Conservation (phyloP, 2,113 vertebrate genomes). For the Trogon melanurus region DNA sequence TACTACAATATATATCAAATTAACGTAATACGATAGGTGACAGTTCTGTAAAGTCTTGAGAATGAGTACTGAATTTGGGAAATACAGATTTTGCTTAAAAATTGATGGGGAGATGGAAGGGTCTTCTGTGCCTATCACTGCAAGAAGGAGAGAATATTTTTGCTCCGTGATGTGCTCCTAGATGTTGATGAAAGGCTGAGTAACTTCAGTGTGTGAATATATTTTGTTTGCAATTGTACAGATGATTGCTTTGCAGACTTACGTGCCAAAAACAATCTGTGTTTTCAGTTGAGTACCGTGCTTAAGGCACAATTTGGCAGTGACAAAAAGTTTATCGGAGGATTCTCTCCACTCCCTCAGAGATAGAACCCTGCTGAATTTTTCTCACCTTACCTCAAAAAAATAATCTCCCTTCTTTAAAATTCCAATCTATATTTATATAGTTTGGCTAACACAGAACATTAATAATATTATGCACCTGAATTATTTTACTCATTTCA, state of each 20-base stretch:
- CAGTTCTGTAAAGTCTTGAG: neutral
- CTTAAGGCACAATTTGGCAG: constrained; percentile 2
- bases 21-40: neutral
- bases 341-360: neutral
- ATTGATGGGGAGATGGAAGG: neutral
- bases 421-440: neutral
- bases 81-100: neutral
- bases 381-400: neutral
- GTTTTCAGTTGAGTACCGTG: neutral
- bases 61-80: neutral
- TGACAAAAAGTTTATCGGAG: neutral
- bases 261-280: neutral
- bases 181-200: neutral
- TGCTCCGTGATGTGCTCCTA: neutral
- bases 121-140: neutral
- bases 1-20: neutral
- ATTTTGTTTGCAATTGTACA: neutral
- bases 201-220: neutral
- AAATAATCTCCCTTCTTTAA: neutral
- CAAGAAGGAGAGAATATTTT: neutral
- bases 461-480: neutral
- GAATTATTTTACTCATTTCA: constrained; percentile 46
- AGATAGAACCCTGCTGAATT: neutral
- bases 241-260: constrained; percentile 15
- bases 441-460: neutral